Percentiles rank a stretch among this genome's conserved stretches.
Conservation (phyloP, 2,797 vertebrate genomes). For the Nyctibius grandis region DNA sequence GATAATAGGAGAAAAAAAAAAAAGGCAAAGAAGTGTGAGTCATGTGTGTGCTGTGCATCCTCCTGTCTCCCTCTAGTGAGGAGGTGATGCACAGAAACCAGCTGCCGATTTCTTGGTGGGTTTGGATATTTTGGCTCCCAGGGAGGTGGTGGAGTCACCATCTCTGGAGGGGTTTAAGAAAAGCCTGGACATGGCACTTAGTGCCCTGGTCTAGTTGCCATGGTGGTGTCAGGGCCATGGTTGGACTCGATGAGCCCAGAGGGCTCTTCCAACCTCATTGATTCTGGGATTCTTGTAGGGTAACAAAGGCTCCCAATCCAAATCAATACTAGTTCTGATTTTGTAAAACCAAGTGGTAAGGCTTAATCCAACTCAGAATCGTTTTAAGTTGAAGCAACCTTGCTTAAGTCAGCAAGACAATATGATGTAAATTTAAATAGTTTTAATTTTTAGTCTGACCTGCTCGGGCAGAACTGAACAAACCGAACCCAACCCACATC, state of each 20-base stretch:
- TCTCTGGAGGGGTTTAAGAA: too few relatives aligned
- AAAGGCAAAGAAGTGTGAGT: fast-evolving
- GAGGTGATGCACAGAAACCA: not conserved
- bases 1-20: not conserved
- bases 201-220: too few relatives aligned
- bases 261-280: too few relatives aligned
- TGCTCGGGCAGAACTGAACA: not conserved
- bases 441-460: fast-evolving
- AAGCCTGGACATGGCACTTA: too few relatives aligned
- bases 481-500: fast-evolving
- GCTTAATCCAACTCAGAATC: not conserved
- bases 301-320: not conserved
- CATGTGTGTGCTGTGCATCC: fast-evolving
- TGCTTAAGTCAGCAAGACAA: not conserved
- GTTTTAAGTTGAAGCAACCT: not conserved
- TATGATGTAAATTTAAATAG: fast-evolving
- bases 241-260: too few relatives aligned
- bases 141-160: too few relatives aligned
- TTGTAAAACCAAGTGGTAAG: not conserved
- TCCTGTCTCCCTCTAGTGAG: not conserved
- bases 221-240: too few relatives aligned
- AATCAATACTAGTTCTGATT: not conserved
- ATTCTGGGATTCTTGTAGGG: too few relatives aligned
- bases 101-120: fast-evolving
- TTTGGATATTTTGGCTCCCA: not conserved